Base-by-base conservation (phyloP, 2,797 vertebrate genomes). In the Pagetopsis macropterus region DNA sequence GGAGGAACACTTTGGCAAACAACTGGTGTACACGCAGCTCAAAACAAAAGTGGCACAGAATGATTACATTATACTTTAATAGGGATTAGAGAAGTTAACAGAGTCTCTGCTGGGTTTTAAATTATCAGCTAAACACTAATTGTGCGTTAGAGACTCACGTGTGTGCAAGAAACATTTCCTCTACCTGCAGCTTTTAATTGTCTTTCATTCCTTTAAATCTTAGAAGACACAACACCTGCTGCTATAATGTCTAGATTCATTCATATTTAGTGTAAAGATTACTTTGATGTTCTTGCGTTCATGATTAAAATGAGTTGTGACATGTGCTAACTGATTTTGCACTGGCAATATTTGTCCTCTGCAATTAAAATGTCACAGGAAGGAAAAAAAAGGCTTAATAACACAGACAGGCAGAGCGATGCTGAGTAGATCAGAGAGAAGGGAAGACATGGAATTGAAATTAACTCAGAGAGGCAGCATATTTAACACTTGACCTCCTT, bases 401-500 rank as follows among this genome's bases (percentile, higher is more conserved):
- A n/a, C 31, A 21, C 14, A 23, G 37, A 37, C 50, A 5, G 8
- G 31, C 33, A 9, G 41, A 21, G 12, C 2, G 27, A 68, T 0
- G 44, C 45, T n/a, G 44, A 76, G 45, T 45, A 45, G 69, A 85
- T 64, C 56, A 57, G 55, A 68, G 50, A 55, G 45, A 77, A 31
- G 33, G 8, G 33, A 37, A 37, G 40, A 10, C 19, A 19, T 61
- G 76, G 71, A 86, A 85, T 84, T 79, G 41, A 86, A 78, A 84
- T 76, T 67, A 68, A 12, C 14, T 63, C 14, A 10, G 70, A 85
- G 72, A 59, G 79, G 62, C 16, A 23, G 64, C 72, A 21, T 74
- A 62, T 84, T 88, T 84, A 82, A 84, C 79, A 63, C 75, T 84
- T 84, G 86, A 90, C 87, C 86, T 63, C 58, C 9, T 45, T 9